phyloP scores from a whole-genome alignment of 2,888 invertebrate genomes.

The Drosophila emarginata region DNA sequence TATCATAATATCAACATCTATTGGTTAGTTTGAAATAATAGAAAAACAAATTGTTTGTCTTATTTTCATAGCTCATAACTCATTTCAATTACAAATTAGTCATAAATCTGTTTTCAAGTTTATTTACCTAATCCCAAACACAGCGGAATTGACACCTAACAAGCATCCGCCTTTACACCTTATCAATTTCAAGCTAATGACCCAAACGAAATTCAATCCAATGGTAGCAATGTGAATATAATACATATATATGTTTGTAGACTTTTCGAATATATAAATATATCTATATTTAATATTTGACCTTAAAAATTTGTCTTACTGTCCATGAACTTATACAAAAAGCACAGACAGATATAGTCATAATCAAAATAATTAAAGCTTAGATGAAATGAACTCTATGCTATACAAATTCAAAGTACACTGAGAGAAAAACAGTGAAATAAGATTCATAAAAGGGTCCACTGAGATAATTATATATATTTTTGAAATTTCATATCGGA shows the following conservation, averaged over 20 bases:
- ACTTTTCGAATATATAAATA: neutral
- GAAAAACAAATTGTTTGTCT: neutral
- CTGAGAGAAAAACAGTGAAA: conserved; percentile 1
- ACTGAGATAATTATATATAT: no score
- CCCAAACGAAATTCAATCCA: conserved; percentile 17
- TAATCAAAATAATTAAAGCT: conserved; percentile 47
- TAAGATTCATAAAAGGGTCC: no score
- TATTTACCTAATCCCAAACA: conserved; percentile 18
- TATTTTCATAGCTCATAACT: conserved; percentile 18
- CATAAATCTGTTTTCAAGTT: conserved; percentile 27
- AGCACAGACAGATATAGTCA: conserved; percentile 26
- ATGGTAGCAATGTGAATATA: neutral
- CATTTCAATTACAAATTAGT: conserved; percentile 38
- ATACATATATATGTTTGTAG: neutral
- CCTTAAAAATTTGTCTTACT: conserved; percentile 3
- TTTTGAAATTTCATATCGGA: no score
- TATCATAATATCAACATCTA: neutral
- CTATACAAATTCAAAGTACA: conserved; percentile 13
- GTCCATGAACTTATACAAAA: conserved; percentile 56
- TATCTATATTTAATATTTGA: neutral
- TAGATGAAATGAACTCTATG: conserved; percentile 13
- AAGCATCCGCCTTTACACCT: conserved; percentile 59
- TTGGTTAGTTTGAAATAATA: conserved; percentile 3
- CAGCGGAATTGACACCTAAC: conserved; percentile 33
- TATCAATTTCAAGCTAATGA: conserved; percentile 57